These are phyloP conservation scores for Sinocyclocheilus anshuiensis DNA, from an alignment of 2,113 vertebrate species.

Conservation along the genomic window DNA sequence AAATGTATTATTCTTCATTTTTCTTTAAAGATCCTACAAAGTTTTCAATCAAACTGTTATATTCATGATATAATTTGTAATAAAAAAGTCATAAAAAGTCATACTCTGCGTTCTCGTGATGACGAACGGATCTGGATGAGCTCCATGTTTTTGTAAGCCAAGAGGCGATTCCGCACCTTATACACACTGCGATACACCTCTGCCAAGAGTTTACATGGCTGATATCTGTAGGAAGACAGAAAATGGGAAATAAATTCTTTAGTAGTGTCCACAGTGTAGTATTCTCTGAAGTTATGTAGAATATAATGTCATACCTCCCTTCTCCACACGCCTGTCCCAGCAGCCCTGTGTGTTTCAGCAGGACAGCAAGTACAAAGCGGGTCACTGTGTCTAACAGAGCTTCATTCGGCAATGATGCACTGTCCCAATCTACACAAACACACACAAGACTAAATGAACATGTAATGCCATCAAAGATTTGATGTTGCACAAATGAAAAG, in stretches of 20 bases:
- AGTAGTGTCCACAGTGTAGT: neutral
- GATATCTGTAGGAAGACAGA: slow-evolving; percentile 81
- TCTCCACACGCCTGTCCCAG: slow-evolving; percentile 89
- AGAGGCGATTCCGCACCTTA: slow-evolving; percentile 91
- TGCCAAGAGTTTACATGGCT: slow-evolving; percentile 89
- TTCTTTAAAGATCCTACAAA: too few relatives aligned
- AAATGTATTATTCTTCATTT: too few relatives aligned
- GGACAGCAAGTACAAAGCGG: slow-evolving; percentile 91
- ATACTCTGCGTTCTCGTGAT: slow-evolving; percentile 92
- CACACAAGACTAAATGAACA: neutral
- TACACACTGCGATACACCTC: slow-evolving; percentile 95
- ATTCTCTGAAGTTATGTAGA: neutral
- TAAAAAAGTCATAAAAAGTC: slow-evolving; percentile 32
- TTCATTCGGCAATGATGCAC: slow-evolving; percentile 89
- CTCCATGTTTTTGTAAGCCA: slow-evolving; percentile 97
- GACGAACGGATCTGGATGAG: slow-evolving; percentile 90
- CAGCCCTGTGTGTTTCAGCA: slow-evolving; percentile 92
- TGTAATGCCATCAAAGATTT: neutral
- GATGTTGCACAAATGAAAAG: neutral
- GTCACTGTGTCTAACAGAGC: slow-evolving; percentile 92
- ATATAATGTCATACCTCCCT: slow-evolving; percentile 80
- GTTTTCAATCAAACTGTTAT: neutral
- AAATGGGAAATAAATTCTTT: neutral
- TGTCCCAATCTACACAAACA: slow-evolving; percentile 92
- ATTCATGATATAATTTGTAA: neutral